These are phyloP conservation scores for Trachelus iudaicus DNA, from an alignment of 2,888 invertebrate species.

Conservation along the genomic window DNA sequence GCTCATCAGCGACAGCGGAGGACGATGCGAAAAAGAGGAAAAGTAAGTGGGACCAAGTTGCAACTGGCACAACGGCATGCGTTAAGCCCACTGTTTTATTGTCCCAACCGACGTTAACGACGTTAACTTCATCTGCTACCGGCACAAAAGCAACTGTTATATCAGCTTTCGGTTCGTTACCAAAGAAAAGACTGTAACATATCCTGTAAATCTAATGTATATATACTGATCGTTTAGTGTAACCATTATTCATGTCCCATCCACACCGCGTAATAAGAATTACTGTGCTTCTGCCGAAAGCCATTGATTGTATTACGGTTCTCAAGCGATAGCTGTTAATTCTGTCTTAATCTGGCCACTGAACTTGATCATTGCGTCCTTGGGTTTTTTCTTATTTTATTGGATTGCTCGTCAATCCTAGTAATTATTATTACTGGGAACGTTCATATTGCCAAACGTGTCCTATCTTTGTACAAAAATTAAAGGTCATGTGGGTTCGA, in stretches of 20 bases:
- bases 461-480: neutral
- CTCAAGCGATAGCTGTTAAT: neutral
- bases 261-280: neutral
- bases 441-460: neutral
- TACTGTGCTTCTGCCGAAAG: neutral
- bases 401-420: neutral
- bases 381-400: neutral
- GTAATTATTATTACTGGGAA: neutral
- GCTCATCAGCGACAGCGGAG: constrained; percentile 68
- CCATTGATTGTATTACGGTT: neutral
- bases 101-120: constrained; percentile 78
- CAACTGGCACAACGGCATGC: constrained; percentile 69
- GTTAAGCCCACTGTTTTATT: constrained; percentile 78
- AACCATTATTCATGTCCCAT: constrained; percentile 12
- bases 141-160: constrained; percentile 94
- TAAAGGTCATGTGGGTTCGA: neutral
- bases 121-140: constrained; percentile 83
- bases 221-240: constrained; percentile 25
- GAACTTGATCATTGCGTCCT: neutral
- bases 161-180: constrained; percentile 91
- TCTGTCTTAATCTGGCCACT: neutral
- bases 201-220: constrained; percentile 43
- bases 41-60: constrained; percentile 94
- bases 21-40: constrained; percentile 84
- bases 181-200: constrained; percentile 75